Evolutionary conservation across 2,888 invertebrate genomes (phyloP), one percentile per base, ranked within the genome.

Genomic region (Labia minor): DNA sequence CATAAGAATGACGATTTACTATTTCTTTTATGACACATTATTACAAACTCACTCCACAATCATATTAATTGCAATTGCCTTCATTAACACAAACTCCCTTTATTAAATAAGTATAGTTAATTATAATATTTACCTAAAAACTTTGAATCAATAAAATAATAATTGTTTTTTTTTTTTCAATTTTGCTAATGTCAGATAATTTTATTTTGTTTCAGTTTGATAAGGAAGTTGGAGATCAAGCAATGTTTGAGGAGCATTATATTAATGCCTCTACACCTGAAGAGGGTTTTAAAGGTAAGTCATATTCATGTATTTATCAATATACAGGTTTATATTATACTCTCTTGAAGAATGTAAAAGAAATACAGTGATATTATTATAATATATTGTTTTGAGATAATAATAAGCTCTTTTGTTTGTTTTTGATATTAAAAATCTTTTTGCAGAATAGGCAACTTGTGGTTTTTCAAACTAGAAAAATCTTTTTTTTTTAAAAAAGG

Each of bases 241-340:
- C 49, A 3, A 49, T 49, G 49, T 49, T 49, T 14, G 49, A 49
- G 37, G 77, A 76, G 64, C 76, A 77, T 62, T 68, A 67, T 65
- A 68, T 67, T 33, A 68, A 65, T 64, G 72, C 72, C 8, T 65
- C 68, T 37, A 70, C 71, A 18, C 75, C 75, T 26, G 77, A 78
- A 67, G 74, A 75, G 68, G 77, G 77, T 19, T 78, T 78, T 70
- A 77, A 77, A 71, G 77, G 77, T 66, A 18, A 67, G 49, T 49
- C n/a, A n/a, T n/a, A n/a, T n/a, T n/a, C n/a, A n/a, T n/a, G n/a
- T n/a, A n/a, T n/a, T n/a, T n/a, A n/a, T n/a, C n/a, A n/a, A n/a
- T n/a, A n/a, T n/a, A n/a, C n/a, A n/a, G n/a, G n/a, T n/a, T n/a
- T n/a, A n/a, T n/a, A n/a, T n/a, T n/a, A n/a, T n/a, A n/a, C n/a